These are phyloP conservation scores for Scrobipalpa costella DNA, from an alignment of 2,888 invertebrate genomes.

Conservation along the genomic window DNA sequence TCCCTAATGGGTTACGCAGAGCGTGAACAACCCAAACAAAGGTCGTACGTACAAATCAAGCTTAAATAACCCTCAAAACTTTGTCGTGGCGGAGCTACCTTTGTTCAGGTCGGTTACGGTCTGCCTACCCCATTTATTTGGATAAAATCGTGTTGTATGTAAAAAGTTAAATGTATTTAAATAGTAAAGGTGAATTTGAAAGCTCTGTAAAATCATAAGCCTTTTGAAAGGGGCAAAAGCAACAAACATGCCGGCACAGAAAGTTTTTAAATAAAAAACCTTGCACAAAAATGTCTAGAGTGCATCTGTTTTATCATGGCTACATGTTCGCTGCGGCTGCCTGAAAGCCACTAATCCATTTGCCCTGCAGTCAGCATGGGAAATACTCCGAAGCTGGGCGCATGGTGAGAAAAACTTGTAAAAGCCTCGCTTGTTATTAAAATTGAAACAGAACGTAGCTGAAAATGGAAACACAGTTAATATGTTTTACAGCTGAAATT, in stretches of 20 bases:
- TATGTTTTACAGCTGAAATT: conserved; percentile 12
- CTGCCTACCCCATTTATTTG: no score
- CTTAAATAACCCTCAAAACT: no score
- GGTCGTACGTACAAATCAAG: no score
- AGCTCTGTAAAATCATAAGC: not conserved
- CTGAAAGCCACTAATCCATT: conserved; percentile 71
- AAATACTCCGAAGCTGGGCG: conserved; percentile 41
- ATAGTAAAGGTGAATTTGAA: not conserved
- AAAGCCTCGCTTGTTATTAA: conserved; percentile 38
- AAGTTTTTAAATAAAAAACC: conserved; percentile 16
- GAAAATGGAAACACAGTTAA: conserved; percentile 10
- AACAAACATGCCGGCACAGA: not conserved
- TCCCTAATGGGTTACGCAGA: no score
- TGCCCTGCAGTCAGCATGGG: conserved; percentile 56
- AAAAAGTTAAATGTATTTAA: no score
- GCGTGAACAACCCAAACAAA: no score
- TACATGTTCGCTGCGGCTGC: conserved; percentile 30
- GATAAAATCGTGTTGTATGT: no score
- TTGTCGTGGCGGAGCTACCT: no score
- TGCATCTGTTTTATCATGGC: conserved; percentile 13
- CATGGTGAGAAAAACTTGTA: conserved; percentile 44
- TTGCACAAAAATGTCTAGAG: conserved; percentile 19
- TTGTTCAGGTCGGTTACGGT: no score
- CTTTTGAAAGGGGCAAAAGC: conserved; percentile 6
- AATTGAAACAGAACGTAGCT: conserved; percentile 27